Conservation (phyloP, 2,113 vertebrate species). For the Delphinus delphis region DNA sequence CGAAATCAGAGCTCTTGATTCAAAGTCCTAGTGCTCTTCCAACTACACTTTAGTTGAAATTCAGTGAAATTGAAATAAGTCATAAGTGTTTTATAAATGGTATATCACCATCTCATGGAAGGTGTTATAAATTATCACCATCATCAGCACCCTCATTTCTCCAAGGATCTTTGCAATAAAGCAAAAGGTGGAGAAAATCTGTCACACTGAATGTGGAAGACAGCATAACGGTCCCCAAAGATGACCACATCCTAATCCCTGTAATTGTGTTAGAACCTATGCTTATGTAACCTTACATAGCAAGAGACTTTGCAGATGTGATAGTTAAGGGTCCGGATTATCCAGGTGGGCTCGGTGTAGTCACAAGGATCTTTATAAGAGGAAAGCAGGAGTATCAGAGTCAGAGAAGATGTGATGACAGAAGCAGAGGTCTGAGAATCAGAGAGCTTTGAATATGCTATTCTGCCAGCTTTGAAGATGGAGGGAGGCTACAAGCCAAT, state of each 20-base stretch:
- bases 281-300: not conserved
- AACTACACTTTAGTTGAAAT: not conserved
- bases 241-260: not conserved
- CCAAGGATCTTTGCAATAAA: not conserved
- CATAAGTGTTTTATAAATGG: not conserved
- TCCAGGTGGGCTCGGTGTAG: rapidly evolving
- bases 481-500: not conserved
- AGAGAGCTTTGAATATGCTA: not conserved
- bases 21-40: not conserved
- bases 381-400: not conserved
- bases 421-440: not conserved
- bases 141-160: not conserved
- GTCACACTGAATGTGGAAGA: not conserved
- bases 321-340: not conserved
- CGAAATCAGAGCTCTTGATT: not conserved
- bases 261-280: not conserved
- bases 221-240: not conserved
- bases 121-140: not conserved
- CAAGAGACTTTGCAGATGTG: not conserved
- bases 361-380: not conserved
- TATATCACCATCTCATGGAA: not conserved
- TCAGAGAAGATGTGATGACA: not conserved
- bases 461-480: not conserved
- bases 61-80: not conserved
- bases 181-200: not conserved